These are phyloP conservation scores for Apodemia mormo DNA, from an alignment of 2,888 invertebrate genomes.

Conservation along the genomic window DNA sequence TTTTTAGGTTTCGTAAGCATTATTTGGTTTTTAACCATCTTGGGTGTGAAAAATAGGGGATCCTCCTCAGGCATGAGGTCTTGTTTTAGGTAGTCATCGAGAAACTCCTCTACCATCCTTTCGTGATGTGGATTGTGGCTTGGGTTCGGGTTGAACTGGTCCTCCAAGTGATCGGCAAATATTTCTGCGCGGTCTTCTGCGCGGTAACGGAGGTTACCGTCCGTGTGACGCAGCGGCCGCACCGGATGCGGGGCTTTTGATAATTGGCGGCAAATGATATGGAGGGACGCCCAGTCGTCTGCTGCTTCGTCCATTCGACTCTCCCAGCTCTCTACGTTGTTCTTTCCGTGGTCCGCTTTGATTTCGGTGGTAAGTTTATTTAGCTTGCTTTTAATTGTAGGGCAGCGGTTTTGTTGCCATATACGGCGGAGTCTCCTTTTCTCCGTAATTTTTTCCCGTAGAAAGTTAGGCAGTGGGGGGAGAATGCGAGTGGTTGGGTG, in stretches of 20 bases:
- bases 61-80: background rate
- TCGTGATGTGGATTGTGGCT: background rate
- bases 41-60: slow-evolving; percentile 27
- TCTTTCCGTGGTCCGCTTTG: too few species aligned
- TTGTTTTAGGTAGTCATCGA: background rate
- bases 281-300: background rate
- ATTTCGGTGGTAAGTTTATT: too few species aligned
- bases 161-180: background rate
- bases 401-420: too few species aligned
- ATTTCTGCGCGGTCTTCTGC: slow-evolving; percentile 30
- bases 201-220: slow-evolving; percentile 24
- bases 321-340: too few species aligned
- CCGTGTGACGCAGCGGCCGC: slow-evolving; percentile 14
- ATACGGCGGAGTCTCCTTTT: too few species aligned
- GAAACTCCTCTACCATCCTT: background rate
- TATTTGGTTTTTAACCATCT: too few species aligned
- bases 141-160: slow-evolving; percentile 20
- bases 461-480: too few species aligned
- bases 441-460: too few species aligned
- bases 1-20: slow-evolving; percentile 20
- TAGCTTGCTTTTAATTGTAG: too few species aligned
- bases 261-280: background rate
- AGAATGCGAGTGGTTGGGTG: too few species aligned
- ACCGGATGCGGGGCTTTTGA: background rate
- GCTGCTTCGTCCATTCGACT: background rate